phyloP scores from a whole-genome alignment of 1,140 invertebrate species.

The Aphis craccivora region DNA sequence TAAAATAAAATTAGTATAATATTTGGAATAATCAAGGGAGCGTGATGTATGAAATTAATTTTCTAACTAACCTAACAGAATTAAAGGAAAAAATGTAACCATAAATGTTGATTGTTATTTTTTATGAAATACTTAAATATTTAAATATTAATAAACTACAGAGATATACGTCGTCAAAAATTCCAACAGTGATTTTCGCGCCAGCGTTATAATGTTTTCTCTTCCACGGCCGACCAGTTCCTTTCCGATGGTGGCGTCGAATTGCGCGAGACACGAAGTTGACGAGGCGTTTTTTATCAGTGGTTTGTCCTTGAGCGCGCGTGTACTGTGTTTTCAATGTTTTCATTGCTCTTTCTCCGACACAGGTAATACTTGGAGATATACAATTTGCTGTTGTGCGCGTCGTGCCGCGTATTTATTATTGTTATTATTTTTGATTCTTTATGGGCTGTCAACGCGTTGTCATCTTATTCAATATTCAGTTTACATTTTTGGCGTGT shows the following conservation, averaged over 20 bases:
- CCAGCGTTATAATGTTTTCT: neutral
- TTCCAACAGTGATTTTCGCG: neutral
- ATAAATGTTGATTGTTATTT: too few relatives aligned
- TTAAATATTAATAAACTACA: too few relatives aligned
- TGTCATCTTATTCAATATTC: neutral
- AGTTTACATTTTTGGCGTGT: neutral
- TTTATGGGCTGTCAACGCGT: neutral
- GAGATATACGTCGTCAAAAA: neutral
- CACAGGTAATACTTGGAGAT: neutral
- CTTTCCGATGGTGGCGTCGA: neutral
- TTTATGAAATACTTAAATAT: too few relatives aligned
- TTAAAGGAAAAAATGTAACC: too few relatives aligned
- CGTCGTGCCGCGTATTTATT: neutral
- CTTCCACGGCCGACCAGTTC: neutral
- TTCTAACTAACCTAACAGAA: too few relatives aligned
- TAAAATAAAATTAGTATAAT: too few relatives aligned
- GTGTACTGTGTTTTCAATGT: conserved; percentile 42
- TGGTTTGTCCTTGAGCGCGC: conserved; percentile 50
- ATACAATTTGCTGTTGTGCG: neutral
- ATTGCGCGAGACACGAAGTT: neutral
- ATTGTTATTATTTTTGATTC: neutral
- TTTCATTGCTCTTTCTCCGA: neutral
- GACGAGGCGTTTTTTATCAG: conserved; percentile 53
- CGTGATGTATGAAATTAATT: too few relatives aligned
- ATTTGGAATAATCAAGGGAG: too few relatives aligned